These are phyloP conservation scores for Cydia amplana DNA, from an alignment of 1,140 invertebrate species.

Conservation along the genomic window DNA sequence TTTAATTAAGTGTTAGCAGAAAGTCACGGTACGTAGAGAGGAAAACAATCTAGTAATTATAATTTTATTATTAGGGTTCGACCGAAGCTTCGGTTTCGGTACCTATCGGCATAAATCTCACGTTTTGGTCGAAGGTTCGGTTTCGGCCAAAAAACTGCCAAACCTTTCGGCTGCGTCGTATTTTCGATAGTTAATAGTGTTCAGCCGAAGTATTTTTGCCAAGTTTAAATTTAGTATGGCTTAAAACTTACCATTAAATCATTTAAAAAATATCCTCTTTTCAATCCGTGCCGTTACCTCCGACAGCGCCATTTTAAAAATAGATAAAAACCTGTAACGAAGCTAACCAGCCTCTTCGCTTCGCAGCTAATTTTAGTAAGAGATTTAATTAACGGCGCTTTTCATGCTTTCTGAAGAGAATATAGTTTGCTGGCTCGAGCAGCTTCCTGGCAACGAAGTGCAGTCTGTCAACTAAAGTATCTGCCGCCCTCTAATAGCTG, in stretches of 20 bases:
- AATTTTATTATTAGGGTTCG: too few species aligned
- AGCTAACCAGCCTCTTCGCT: conserved; percentile 18
- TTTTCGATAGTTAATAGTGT: too few species aligned
- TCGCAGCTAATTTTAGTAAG: conserved; percentile 3
- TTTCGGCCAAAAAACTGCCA: too few species aligned
- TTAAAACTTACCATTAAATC: not conserved
- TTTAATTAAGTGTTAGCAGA: too few species aligned
- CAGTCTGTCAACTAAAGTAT: not conserved
- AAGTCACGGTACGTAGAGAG: too few species aligned
- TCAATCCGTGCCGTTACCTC: not conserved
- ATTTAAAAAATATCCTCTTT: not conserved
- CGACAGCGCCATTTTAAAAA: conserved; percentile 2
- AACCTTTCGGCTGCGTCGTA: too few species aligned
- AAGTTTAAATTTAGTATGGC: not conserved
- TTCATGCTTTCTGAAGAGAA: conserved; percentile 1
- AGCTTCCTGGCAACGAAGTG: not conserved
- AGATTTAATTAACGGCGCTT: conserved; percentile 6
- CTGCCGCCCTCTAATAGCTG: too few species aligned
- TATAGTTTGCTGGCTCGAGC: not conserved
- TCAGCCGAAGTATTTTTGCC: too few species aligned
- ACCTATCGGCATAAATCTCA: too few species aligned
- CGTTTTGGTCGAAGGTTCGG: too few species aligned
- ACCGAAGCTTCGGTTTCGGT: too few species aligned
- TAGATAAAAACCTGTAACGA: conserved; percentile 1
- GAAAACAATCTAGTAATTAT: too few species aligned